A percentile compares a stretch with the other conserved stretches of the same genome.
These are phyloP conservation scores for Sebastes melanostomus DNA, from an alignment of 2,797 vertebrate species.

Conservation along the genomic window DNA sequence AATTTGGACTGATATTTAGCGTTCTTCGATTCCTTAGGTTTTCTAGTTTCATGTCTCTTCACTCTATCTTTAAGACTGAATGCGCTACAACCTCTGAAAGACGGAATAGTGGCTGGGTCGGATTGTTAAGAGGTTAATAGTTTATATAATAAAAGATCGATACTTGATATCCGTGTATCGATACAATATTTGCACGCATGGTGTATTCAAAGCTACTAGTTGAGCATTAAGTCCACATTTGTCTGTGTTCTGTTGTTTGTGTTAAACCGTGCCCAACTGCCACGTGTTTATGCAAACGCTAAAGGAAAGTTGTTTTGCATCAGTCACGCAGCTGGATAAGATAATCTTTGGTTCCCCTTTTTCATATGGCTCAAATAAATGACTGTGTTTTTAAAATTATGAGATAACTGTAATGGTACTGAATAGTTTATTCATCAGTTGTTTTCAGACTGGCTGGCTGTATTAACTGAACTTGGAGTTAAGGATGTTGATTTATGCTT, in stretches of 20 bases:
- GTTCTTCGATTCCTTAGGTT: too few species aligned
- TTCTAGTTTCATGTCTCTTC: too few species aligned
- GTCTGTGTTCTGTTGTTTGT: not conserved
- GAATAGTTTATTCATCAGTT: not conserved
- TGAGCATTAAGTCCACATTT: not conserved
- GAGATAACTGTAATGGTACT: too few species aligned
- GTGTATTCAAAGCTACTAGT: not conserved
- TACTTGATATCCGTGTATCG: too few species aligned
- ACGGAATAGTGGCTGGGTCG: too few species aligned
- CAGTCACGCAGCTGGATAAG: not conserved
- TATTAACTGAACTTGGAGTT: not conserved
- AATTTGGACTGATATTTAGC: too few species aligned
- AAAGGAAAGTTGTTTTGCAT: conserved; percentile 2
- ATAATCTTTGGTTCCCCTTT: not conserved
- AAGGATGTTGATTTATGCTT: not conserved
- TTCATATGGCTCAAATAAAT: not conserved
- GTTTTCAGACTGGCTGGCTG: not conserved
- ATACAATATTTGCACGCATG: too few species aligned
- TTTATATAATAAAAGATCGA: too few species aligned
- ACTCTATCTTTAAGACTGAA: too few species aligned
- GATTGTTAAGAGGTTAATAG: too few species aligned
- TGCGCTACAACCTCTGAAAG: too few species aligned
- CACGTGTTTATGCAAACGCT: conserved; percentile 12
- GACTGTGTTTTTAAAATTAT: not conserved
- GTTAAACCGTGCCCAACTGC: not conserved